A percentile compares a stretch with the other conserved stretches of the same genome.
Conservation (phyloP, 2,113 vertebrate species). For the Alligator sinensis region DNA sequence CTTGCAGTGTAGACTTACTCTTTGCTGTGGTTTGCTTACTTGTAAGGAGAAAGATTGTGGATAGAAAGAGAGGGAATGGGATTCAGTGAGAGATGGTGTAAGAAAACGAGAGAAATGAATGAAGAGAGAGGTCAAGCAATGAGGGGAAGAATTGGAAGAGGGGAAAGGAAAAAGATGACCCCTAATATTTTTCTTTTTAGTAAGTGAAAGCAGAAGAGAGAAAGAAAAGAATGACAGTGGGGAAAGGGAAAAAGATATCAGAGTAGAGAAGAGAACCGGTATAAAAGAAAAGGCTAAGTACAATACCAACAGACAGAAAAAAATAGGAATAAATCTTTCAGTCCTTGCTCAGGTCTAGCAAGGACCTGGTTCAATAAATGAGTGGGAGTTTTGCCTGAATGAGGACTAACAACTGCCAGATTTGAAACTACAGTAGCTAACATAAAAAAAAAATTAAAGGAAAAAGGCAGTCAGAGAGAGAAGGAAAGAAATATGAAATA, state of each 20-base stretch:
- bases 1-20: too few species aligned
- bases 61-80: slow-evolving; percentile 8
- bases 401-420: not conserved
- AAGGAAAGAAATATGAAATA: not conserved
- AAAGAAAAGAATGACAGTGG: not conserved
- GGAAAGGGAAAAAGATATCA: slow-evolving; percentile 9
- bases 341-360: not conserved
- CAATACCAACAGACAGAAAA: not conserved
- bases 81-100: not conserved
- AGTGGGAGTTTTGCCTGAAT: not conserved
- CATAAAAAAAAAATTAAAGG: not conserved
- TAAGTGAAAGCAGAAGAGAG: not conserved
- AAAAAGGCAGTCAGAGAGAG: not conserved
- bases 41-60: slow-evolving; percentile 16
- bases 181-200: not conserved
- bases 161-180: not conserved
- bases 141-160: not conserved
- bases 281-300: not conserved
- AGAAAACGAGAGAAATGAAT: not conserved
- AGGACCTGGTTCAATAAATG: not conserved
- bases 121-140: not conserved
- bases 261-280: not conserved
- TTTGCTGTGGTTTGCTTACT: too few species aligned
- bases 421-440: not conserved
- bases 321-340: not conserved